Conservation (phyloP, 2,113 vertebrate genomes). For the Cavia aperea region DNA sequence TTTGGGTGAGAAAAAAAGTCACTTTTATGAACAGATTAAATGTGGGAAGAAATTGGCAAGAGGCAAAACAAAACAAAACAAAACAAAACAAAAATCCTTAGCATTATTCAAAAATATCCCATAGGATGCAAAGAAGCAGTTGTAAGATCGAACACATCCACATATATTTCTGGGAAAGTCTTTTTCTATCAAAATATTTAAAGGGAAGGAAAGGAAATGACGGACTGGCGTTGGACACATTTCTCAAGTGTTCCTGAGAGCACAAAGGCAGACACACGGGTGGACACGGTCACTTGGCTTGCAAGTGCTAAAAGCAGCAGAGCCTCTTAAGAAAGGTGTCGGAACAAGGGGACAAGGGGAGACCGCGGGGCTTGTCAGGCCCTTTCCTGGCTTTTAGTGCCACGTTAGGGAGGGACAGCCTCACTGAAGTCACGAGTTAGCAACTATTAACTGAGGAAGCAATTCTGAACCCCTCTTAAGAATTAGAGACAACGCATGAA, state of each 20-base stretch:
- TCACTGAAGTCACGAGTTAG: neutral
- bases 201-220: neutral
- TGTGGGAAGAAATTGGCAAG: neutral
- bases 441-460: conserved; percentile 8
- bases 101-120: conserved; percentile 26
- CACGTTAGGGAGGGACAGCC: neutral
- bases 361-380: neutral
- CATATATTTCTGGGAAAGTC: conserved; percentile 6
- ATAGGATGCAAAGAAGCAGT: neutral
- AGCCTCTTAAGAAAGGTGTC: neutral
- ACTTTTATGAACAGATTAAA: conserved; percentile 9
- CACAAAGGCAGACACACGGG: neutral
- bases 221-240: neutral
- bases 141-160: conserved; percentile 6
- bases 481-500: neutral
- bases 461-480: conserved; percentile 10
- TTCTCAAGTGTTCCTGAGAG: conserved; percentile 44
- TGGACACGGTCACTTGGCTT: neutral
- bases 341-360: neutral
- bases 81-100: neutral
- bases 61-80: neutral
- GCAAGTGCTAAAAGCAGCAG: conserved; percentile 52
- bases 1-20: neutral
- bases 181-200: neutral
- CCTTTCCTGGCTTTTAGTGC: neutral